Percentiles rank a stretch among this genome's conserved stretches.
phyloP scores from a whole-genome alignment of 2,888 invertebrate genomes.

The Heteromyza rotundicornis region DNA sequence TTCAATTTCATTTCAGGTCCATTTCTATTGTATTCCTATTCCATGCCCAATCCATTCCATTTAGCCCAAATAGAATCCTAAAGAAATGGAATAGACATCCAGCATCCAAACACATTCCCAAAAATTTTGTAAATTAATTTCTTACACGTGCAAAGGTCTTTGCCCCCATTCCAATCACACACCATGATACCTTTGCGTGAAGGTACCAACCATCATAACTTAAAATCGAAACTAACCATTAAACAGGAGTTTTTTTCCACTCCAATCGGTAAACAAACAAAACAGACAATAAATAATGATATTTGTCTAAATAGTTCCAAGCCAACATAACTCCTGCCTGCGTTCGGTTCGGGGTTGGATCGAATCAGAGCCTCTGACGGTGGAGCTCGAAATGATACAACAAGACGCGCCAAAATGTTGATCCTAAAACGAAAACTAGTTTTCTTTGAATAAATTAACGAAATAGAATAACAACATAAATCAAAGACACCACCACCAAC shows the following conservation, averaged over 20 bases:
- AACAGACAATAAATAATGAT: background rate
- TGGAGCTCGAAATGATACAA: no score
- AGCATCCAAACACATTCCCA: no score
- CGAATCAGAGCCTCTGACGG: no score
- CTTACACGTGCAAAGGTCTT: slow-evolving; percentile 51
- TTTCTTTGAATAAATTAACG: no score
- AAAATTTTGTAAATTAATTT: slow-evolving; percentile 41
- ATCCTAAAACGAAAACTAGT: background rate
- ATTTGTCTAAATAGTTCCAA: background rate
- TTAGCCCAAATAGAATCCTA: no score
- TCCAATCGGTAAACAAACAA: background rate
- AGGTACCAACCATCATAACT: background rate
- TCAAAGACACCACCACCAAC: no score
- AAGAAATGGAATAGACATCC: no score
- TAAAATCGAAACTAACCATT: slow-evolving; percentile 41
- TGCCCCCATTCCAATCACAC: slow-evolving; percentile 33
- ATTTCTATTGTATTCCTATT: no score
- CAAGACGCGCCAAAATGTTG: background rate
- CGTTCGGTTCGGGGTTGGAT: no score
- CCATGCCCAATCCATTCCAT: no score
- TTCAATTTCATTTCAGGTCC: no score
- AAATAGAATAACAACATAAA: background rate
- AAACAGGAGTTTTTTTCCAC: slow-evolving; percentile 41
- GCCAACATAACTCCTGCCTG: background rate
- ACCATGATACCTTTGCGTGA: background rate